These are phyloP conservation scores for Chinchilla lanigera DNA, from an alignment of 2,113 vertebrate genomes.

Conservation along the genomic window DNA sequence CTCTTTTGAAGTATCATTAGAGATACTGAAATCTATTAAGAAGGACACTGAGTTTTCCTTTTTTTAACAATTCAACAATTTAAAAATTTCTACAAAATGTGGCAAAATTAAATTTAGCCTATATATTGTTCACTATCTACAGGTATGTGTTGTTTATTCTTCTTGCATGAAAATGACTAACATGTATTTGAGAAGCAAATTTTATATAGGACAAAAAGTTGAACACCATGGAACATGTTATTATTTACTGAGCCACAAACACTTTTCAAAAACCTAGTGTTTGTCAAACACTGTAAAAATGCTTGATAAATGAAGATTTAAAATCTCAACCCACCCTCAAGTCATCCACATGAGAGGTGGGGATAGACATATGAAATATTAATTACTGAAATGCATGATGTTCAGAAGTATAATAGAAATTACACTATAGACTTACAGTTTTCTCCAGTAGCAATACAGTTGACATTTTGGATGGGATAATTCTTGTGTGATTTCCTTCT, in stretches of 20 bases:
- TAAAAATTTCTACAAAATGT: neutral
- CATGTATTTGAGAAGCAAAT: neutral
- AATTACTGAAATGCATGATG: neutral
- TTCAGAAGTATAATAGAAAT: neutral
- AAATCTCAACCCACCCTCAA: neutral
- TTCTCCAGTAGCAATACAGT: neutral
- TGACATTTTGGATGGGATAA: neutral
- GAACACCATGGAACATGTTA: neutral
- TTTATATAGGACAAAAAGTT: neutral
- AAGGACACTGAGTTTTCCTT: neutral
- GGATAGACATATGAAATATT: neutral
- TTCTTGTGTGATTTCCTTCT: neutral
- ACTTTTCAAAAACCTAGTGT: neutral
- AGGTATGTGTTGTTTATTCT: neutral
- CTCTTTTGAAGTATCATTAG: neutral
- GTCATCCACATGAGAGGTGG: neutral
- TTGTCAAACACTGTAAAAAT: neutral
- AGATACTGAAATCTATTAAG: neutral
- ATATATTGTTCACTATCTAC: neutral
- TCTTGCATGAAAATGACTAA: neutral
- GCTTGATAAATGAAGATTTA: neutral
- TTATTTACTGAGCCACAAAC: neutral
- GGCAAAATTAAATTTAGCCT: neutral
- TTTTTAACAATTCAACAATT: neutral
- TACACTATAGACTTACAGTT: neutral